A percentile compares a stretch with the other conserved stretches of the same genome.
Conservation (phyloP, 2,113 vertebrate genomes). For the Centropus unirufus region DNA sequence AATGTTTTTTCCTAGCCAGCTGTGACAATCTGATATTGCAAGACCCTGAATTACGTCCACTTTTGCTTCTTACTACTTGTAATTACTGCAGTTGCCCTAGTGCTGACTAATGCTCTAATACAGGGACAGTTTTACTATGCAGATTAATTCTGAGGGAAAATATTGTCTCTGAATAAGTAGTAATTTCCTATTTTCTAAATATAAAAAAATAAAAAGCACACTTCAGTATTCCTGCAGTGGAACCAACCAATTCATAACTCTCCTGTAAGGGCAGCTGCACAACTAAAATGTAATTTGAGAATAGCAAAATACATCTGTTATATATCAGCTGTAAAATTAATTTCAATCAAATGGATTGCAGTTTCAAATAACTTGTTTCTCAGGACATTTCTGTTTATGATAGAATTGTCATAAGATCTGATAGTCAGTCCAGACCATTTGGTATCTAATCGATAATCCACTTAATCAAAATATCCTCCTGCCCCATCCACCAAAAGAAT, state of each 20-base stretch:
- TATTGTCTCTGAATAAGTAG: neutral
- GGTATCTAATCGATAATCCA: neutral
- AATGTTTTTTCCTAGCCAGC: neutral
- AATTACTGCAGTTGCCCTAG: neutral
- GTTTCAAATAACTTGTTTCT: conserved; percentile 4
- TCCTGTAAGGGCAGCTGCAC: neutral
- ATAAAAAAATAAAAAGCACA: neutral
- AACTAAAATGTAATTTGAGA: neutral
- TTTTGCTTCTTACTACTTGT: neutral
- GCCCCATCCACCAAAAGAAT: neutral
- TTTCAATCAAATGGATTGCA: neutral
- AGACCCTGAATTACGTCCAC: neutral
- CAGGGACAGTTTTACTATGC: neutral
- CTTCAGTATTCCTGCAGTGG: neutral
- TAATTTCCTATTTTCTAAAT: neutral
- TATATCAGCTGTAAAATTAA: neutral
- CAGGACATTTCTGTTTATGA: neutral
- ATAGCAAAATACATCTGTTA: neutral
- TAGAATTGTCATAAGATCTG: neutral
- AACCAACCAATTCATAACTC: neutral
- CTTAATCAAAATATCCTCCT: neutral
- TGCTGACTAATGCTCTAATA: neutral
- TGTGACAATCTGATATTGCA: neutral
- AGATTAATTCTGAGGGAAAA: neutral
- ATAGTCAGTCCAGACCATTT: neutral